A percentile compares a stretch with the other conserved stretches of the same genome.
Conservation (phyloP, 2,797 vertebrate genomes). For the Danio tinwini region DNA sequence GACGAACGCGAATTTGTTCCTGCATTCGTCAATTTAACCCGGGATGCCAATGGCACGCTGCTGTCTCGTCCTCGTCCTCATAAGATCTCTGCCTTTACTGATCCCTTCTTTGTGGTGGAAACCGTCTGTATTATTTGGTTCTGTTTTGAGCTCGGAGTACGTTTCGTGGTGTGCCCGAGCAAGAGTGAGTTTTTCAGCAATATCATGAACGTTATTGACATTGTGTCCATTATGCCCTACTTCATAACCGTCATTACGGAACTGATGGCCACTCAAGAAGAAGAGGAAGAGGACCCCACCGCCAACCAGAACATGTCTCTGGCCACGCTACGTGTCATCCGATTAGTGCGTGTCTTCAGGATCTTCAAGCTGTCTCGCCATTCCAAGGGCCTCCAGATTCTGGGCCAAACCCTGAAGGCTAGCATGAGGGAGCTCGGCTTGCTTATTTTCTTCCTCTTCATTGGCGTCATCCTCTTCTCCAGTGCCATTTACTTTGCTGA, state of each 20-base stretch:
- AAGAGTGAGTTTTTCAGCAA: slow-evolving; percentile 95
- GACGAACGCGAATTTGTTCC: slow-evolving; percentile 68
- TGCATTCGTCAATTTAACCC: slow-evolving; percentile 72
- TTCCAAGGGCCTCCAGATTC: slow-evolving; percentile 92
- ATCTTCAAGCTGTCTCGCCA: slow-evolving; percentile 97
- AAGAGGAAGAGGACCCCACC: slow-evolving; percentile 80
- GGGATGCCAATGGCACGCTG: slow-evolving; percentile 72
- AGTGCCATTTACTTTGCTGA: slow-evolving; percentile 98
- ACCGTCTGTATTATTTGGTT: slow-evolving; percentile 97
- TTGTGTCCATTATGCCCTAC: slow-evolving; percentile 97
- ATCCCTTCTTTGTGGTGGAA: slow-evolving; percentile 97
- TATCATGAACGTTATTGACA: slow-evolving; percentile 98
- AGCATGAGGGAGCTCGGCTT: slow-evolving; percentile 91
- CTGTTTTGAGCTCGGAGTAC: slow-evolving; percentile 90
- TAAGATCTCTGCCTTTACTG: slow-evolving; percentile 82
- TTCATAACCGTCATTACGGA: slow-evolving; percentile 95
- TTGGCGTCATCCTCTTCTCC: slow-evolving; percentile 97
- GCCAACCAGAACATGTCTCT: slow-evolving; percentile 94
- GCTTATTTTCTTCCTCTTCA: slow-evolving; percentile 98
- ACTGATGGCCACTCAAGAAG: slow-evolving; percentile 85
- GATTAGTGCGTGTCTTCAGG: slow-evolving; percentile 93
- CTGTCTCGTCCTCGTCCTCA: slow-evolving; percentile 52
- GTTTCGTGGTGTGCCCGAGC: slow-evolving; percentile 95
- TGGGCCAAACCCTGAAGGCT: slow-evolving; percentile 91
- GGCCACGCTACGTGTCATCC: slow-evolving; percentile 92